Evolutionary conservation across 2,888 invertebrate genomes (phyloP).

Genomic region (Cheilosia vernalis): DNA sequence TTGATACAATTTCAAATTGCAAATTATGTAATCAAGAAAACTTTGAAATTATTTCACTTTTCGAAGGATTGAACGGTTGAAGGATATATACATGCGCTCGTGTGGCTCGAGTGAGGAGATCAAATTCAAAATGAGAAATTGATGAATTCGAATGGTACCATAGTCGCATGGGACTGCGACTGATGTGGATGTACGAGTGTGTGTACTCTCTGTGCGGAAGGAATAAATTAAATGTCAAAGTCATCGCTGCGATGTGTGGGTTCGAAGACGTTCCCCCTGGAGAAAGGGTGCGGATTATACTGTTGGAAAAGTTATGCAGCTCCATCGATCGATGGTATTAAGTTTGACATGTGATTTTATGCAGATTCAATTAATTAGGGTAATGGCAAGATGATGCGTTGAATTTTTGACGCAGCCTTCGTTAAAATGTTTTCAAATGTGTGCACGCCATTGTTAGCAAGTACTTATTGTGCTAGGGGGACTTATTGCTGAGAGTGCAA

Average conservation of each 20-base stretch:
- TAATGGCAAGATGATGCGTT: constrained; percentile 5
- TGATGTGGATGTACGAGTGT: not conserved
- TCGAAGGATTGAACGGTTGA: constrained; percentile 23
- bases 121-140: constrained; percentile 39
- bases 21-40: constrained; percentile 60
- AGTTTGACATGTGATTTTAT: constrained; percentile 25
- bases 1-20: constrained; percentile 53
- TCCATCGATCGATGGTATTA: not conserved
- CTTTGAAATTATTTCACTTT: constrained; percentile 48
- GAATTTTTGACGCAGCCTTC: not conserved
- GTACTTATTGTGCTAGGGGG: too few species aligned
- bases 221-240: constrained; percentile 59
- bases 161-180: constrained; percentile 11
- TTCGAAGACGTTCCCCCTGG: constrained; percentile 10
- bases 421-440: too few species aligned
- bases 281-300: constrained; percentile 25
- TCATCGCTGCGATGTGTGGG: constrained; percentile 14
- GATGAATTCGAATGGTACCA: constrained; percentile 24
- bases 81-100: not conserved
- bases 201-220: not conserved
- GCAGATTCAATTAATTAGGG: constrained; percentile 33
- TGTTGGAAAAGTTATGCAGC: constrained; percentile 29
- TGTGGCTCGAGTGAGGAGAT: not conserved
- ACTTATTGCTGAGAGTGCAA: too few species aligned
- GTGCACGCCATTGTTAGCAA: too few species aligned